These are phyloP conservation scores for Drosophila insularis DNA, from an alignment of 1,140 invertebrate species.

Conservation along the genomic window DNA sequence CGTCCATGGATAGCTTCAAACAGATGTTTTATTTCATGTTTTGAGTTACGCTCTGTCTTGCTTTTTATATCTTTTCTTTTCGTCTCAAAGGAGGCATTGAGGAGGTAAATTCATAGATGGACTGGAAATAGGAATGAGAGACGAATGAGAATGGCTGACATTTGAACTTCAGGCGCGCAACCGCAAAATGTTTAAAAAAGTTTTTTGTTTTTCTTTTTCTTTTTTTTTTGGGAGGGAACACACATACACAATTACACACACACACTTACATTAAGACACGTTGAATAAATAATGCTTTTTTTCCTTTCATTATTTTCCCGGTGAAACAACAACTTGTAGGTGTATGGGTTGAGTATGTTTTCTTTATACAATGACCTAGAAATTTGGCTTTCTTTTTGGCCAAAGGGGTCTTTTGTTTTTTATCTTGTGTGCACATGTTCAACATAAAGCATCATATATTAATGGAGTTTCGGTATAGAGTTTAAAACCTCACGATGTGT, in stretches of 20 bases:
- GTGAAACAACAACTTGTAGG: constrained; percentile 30
- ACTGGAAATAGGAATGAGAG: not conserved
- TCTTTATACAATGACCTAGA: constrained; percentile 69
- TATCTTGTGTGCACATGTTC: constrained; percentile 50
- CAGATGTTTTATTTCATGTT: constrained; percentile 72
- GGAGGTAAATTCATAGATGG: not conserved
- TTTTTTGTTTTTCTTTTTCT: not conserved
- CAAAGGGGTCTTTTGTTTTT: constrained; percentile 31
- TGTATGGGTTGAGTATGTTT: constrained; percentile 33
- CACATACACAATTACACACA: not conserved
- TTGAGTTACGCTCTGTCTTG: constrained; percentile 57
- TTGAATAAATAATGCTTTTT: constrained; percentile 68
- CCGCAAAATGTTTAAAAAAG: constrained; percentile 42
- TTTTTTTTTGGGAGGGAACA: not conserved
- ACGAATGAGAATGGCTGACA: constrained; percentile 43
- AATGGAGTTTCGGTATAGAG: constrained; percentile 31
- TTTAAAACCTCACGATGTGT: constrained; percentile 8
- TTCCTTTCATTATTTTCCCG: constrained; percentile 24
- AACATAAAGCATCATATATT: constrained; percentile 45
- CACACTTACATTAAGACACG: constrained; percentile 24
- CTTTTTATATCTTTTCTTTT: constrained; percentile 3
- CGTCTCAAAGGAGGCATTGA: not conserved
- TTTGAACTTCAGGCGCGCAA: constrained; percentile 72
- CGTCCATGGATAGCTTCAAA: constrained; percentile 2
- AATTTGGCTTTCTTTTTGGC: constrained; percentile 67